Evolutionary conservation across 1,140 invertebrate genomes (phyloP).

Genomic region (Drosophila lowei): DNA sequence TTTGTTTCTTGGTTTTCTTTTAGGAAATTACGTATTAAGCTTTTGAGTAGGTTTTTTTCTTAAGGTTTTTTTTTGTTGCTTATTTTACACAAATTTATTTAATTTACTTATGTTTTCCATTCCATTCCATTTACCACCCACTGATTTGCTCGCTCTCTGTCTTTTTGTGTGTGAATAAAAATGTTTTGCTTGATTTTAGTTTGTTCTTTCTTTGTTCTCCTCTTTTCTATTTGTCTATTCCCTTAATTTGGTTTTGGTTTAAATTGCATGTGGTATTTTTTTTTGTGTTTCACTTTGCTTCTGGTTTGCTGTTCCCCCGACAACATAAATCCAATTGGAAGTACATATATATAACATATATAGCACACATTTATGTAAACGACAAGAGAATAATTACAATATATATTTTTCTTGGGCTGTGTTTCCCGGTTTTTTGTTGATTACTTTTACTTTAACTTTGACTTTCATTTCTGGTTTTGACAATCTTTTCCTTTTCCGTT

Average conservation of each 20-base stretch:
- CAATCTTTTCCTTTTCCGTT: slow-evolving; percentile 14
- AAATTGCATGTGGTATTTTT: too few species aligned
- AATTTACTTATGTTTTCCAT: slow-evolving; percentile 47
- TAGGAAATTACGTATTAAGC: slow-evolving; percentile 75
- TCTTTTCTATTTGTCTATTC: too few species aligned
- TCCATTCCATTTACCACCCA: slow-evolving; percentile 3
- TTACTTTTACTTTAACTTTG: slow-evolving; percentile 9
- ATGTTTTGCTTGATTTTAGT: background rate
- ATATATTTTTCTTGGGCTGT: slow-evolving; percentile 40
- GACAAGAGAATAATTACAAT: slow-evolving; percentile 63
- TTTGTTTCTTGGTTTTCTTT: slow-evolving; percentile 30
- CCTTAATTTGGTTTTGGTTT: too few species aligned
- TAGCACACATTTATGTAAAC: slow-evolving; percentile 74
- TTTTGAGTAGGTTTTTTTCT: slow-evolving; percentile 41
- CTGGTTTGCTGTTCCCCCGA: slow-evolving; percentile 14
- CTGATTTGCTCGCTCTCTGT: slow-evolving; percentile 1
- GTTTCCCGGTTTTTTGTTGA: slow-evolving; percentile 20
- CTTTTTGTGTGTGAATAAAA: too few species aligned
- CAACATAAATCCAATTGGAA: slow-evolving; percentile 58
- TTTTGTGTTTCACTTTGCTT: background rate
- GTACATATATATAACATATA: slow-evolving; percentile 46
- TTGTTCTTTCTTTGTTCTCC: background rate
- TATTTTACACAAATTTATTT: slow-evolving; percentile 56
- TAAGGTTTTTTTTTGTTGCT: slow-evolving; percentile 25
- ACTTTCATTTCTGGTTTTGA: background rate